A percentile compares a stretch with the other conserved stretches of the same genome.
Conservation (phyloP, 23 tunicate species). For the Trididemnum miniatum region DNA sequence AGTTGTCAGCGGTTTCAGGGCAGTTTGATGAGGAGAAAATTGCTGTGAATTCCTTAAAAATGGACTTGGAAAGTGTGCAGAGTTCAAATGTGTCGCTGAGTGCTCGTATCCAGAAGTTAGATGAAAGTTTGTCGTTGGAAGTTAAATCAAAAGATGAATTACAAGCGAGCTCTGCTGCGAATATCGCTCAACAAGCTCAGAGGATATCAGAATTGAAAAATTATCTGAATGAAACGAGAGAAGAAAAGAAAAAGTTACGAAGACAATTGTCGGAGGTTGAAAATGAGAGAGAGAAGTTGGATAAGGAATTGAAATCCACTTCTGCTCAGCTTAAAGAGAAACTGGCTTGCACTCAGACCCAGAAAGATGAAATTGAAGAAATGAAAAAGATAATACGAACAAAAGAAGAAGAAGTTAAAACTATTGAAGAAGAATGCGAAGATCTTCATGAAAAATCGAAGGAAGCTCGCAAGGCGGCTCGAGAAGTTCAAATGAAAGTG, state of each 20-base stretch:
- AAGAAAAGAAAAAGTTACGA: neutral
- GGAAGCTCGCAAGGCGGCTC: neutral
- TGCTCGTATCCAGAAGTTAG: neutral
- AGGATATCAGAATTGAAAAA: neutral
- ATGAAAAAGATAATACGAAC: neutral
- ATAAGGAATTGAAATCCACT: neutral
- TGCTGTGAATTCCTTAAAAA: neutral
- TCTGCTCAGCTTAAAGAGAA: neutral
- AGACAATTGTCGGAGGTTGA: neutral
- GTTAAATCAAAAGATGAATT: neutral
- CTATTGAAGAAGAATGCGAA: constrained; percentile 6
- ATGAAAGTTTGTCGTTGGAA: neutral
- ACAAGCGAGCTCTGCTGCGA: neutral
- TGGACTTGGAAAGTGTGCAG: neutral
- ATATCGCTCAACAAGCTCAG: neutral
- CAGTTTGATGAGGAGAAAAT: neutral
- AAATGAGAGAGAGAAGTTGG: neutral
- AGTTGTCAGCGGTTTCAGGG: neutral
- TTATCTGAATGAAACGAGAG: neutral
- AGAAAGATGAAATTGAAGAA: neutral
- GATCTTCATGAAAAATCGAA: neutral
- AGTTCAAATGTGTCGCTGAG: neutral
- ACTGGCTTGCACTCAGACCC: neutral
- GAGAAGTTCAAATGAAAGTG: neutral
- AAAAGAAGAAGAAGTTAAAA: neutral